Conservation (phyloP, 2,888 invertebrate species). For the Lydus trimaculatus region DNA sequence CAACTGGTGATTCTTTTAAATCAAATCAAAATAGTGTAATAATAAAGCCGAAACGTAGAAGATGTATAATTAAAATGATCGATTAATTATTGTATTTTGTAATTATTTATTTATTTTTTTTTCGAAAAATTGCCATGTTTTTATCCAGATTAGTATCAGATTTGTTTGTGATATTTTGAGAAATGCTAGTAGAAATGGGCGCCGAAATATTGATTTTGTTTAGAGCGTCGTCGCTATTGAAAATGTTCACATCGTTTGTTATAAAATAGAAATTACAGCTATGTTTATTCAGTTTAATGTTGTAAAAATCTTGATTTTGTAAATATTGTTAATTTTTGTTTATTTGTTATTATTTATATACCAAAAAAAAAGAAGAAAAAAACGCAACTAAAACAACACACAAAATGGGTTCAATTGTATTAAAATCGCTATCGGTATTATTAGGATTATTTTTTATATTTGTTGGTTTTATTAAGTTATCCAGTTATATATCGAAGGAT, state of each 20-base stretch:
- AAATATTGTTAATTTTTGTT: not conserved
- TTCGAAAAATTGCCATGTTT: conserved; percentile 9
- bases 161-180: conserved; percentile 39
- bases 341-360: not conserved
- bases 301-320: not conserved
- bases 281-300: not conserved
- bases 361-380: too few relatives aligned
- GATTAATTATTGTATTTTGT: not conserved
- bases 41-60: not conserved
- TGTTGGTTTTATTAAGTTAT: conserved; percentile 91
- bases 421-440: conserved; percentile 89
- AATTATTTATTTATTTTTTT: not conserved
- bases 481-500: conserved; percentile 91
- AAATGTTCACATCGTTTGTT: conserved; percentile 43
- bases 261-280: conserved; percentile 29
- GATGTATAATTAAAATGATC: not conserved
- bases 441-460: conserved; percentile 95
- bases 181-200: conserved; percentile 41
- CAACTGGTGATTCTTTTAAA: too few relatives aligned
- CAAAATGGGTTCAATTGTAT: conserved; percentile 77
- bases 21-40: not conserved
- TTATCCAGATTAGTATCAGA: conserved; percentile 17
- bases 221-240: conserved; percentile 47
- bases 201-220: conserved; percentile 51
- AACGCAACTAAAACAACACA: too few relatives aligned